A percentile compares a stretch with the other conserved stretches of the same genome.
Evolutionary conservation across 1,140 invertebrate genomes (phyloP).

Genomic region (Drosophila subobscura): DNA sequence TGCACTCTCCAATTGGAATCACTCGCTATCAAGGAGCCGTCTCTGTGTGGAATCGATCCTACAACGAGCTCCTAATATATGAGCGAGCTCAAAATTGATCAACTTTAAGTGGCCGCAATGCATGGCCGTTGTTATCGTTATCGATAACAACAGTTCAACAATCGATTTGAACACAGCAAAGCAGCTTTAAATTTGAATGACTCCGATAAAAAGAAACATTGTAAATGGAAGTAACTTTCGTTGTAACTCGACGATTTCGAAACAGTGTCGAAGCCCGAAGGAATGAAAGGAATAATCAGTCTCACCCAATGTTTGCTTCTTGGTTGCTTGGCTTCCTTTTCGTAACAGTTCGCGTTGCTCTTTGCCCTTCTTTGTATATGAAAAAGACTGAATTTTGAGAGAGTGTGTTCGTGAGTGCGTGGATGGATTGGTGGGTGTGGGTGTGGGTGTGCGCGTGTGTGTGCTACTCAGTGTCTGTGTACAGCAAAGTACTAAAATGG

Average conservation of each 20-base stretch:
- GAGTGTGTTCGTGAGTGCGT: conserved; percentile 5
- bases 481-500: conserved; percentile 22
- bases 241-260: too few relatives aligned
- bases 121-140: neutral
- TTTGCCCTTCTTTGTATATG: conserved; percentile 48
- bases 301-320: conserved; percentile 21
- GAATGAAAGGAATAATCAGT: neutral
- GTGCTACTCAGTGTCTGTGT: conserved; percentile 7
- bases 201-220: neutral
- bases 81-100: too few relatives aligned
- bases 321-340: conserved; percentile 31
- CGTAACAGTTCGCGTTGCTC: neutral
- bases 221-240: too few relatives aligned
- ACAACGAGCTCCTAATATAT: too few relatives aligned
- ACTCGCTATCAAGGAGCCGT: neutral
- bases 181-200: too few relatives aligned
- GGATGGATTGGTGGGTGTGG: neutral
- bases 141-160: neutral
- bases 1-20: conserved; percentile 11
- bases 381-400: conserved; percentile 74
- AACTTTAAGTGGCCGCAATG: conserved; percentile 1
- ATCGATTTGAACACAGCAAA: neutral
- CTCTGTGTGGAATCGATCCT: too few relatives aligned
- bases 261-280: neutral
- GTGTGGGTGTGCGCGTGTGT: conserved; percentile 16